A percentile compares a stretch with the other conserved stretches of the same genome.
Conservation (phyloP, 2,888 invertebrate species). For the Elmis aenea region DNA sequence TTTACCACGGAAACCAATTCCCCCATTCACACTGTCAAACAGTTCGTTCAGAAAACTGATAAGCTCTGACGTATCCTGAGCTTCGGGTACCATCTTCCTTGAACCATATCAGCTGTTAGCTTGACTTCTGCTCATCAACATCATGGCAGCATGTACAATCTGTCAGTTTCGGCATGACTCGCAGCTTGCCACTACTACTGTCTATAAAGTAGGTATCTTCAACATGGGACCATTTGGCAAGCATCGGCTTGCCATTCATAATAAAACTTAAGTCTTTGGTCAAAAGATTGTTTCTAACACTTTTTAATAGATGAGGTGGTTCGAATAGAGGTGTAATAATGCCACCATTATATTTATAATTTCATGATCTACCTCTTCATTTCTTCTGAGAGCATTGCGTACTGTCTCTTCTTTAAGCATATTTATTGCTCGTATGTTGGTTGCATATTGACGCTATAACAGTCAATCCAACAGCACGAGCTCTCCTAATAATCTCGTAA, state of each 20-base stretch:
- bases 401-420: background rate
- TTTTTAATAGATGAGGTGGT: too few relatives aligned
- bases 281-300: conserved; percentile 11
- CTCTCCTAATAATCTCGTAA: background rate
- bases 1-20: too few relatives aligned
- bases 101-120: too few relatives aligned
- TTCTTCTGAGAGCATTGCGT: background rate
- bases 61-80: too few relatives aligned
- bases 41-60: too few relatives aligned
- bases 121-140: too few relatives aligned
- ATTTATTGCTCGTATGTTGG: conserved; percentile 18
- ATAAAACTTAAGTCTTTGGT: conserved; percentile 11
- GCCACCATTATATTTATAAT: too few relatives aligned
- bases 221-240: conserved; percentile 14
- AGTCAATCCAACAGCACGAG: conserved; percentile 19
- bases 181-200: conserved; percentile 3
- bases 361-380: background rate
- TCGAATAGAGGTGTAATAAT: too few relatives aligned
- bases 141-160: background rate
- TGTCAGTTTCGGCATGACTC: conserved; percentile 8
- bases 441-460: conserved; percentile 29
- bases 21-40: too few relatives aligned
- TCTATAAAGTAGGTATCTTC: conserved; percentile 7
- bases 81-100: too few relatives aligned
- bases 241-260: conserved; percentile 5